Evolutionary conservation across 1,140 invertebrate species (phyloP), one percentile per base, ranked within the genome.

Genomic region (Ylistrum balloti): DNA sequence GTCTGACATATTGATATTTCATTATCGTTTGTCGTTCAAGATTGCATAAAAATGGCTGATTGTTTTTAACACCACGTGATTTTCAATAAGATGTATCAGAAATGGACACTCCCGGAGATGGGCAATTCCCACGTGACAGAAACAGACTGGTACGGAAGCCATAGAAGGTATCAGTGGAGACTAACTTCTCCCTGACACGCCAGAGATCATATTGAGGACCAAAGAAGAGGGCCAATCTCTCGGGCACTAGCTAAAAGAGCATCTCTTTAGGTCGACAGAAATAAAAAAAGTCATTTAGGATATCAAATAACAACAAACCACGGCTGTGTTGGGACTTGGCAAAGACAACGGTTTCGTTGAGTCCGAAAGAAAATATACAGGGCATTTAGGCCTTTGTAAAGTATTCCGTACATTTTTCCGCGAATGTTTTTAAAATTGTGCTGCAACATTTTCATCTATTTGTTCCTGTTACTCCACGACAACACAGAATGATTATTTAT

Each of bases 11-110:
- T 74, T 28, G 56, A 74, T 74, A 74, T 74, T 74, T 74, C 56
- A 74, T 74, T 74, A 74, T 74, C 56, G 56, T 74, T 74, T 74
- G 56, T 74, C 56, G 56, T 74, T 74, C 56, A 28, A 74, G n/a
- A 74, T 74, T 74, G n/a, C 56, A 28, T 74, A 74, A 74, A 74
- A 7, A n/a, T 5, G 22, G 56, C 13, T 74, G 56, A 74, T 74
- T 74, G 56, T 74, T 74, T 74, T 74, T 74, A 74, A 74, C 56
- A 74, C 56, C 56, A 74, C 56, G n/a, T 74, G 56, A 74, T 11
- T 2, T 22, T 3, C 56, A n/a, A 74, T 74, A 74, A 74, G 56
- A 74, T 17, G 56, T 74, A 74, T 74, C 28, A 74, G 56, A 74
- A 74, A 11, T 74, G 22, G n/a, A 28, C 28, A n/a, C 56, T n/a